Conservation (phyloP, 2,888 invertebrate genomes). For the Odontomyia ornata region DNA sequence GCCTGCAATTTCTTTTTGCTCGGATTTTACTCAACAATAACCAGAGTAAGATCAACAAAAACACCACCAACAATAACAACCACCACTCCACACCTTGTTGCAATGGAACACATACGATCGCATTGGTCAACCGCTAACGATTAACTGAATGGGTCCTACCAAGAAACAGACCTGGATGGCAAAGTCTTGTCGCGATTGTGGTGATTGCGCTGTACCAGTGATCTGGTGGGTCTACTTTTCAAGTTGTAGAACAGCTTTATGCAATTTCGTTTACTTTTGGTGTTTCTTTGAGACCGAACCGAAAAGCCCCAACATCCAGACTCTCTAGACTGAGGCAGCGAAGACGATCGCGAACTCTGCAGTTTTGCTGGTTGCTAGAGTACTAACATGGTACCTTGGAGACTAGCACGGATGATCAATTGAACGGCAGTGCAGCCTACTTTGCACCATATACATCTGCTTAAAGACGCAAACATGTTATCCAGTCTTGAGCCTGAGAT, state of each 20-base stretch:
- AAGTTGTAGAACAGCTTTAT: constrained; percentile 48
- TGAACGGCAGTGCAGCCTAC: constrained; percentile 11
- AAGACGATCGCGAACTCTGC: constrained; percentile 6
- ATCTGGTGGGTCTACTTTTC: constrained; percentile 45
- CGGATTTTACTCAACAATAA: background rate
- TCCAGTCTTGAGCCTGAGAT: background rate
- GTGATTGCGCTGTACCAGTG: constrained; percentile 33
- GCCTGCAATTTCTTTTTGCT: background rate
- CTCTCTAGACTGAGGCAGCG: background rate
- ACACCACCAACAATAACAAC: background rate
- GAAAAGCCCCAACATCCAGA: constrained; percentile 3
- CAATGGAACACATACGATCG: constrained; percentile 21
- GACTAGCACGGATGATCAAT: constrained; percentile 21
- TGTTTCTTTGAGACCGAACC: constrained; percentile 39
- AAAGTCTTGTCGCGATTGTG: constrained; percentile 30
- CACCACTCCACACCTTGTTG: background rate
- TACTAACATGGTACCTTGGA: background rate
- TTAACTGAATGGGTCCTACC: constrained; percentile 33
- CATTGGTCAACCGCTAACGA: constrained; percentile 38
- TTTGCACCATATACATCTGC: background rate
- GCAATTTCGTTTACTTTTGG: constrained; percentile 45
- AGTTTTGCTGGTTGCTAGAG: background rate
- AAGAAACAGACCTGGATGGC: constrained; percentile 32
- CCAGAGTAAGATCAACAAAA: background rate
- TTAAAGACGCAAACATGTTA: constrained; percentile 22